Base-by-base conservation (phyloP, 2,113 vertebrate genomes). In the Nesogale talazaci region DNA sequence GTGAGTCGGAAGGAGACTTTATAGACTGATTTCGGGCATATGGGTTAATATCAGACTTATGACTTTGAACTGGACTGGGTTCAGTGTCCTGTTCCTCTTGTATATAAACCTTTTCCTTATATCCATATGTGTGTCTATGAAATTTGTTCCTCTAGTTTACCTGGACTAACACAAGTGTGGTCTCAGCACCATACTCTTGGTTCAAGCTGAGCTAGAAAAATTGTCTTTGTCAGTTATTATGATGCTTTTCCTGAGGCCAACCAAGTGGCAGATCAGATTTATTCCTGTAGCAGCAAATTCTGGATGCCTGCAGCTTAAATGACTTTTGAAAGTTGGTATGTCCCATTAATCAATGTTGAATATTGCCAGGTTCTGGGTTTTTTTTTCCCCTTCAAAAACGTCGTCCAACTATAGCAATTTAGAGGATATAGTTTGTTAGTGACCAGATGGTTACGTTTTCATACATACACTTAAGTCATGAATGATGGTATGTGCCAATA, bases 381-480 rank as follows among this genome's bases (percentile, higher is more conserved):
- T n/a, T n/a, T n/a, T 90, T 81, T 61, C 42, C 10, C 34, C 84
- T 92, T 94, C 81, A 91, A 89, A 46, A 84, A 89, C n/a, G 56
- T 38, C 89, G 69, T 40, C 78, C 89, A 84, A 91, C 19, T 85
- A 70, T 38, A 95, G 70, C 34, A 29, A 34, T 91, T 88, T 85
- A 70, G 59, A 92, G 46, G 82, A 84, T 65, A 89, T 85, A 34
- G 25, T 76, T 85, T 91, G 78, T 87, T 27, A n/a, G 77, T 57
- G 86, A 59, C 34, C 34, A 86, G 27, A 19, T 75, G 72, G 91
- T 93, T 94, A 78, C 57, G 85, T 83, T 88, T 78, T 15, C 34
- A n/a, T 52, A 31, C 34, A 40, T 27, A 16, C 0, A 17, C 31
- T 70, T 76, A 23, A 34, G 83, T 29, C 29, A 46, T 52, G 63